Evolutionary conservation across 2,113 vertebrate species (phyloP).

Genomic region (Synchiropus splendidus): DNA sequence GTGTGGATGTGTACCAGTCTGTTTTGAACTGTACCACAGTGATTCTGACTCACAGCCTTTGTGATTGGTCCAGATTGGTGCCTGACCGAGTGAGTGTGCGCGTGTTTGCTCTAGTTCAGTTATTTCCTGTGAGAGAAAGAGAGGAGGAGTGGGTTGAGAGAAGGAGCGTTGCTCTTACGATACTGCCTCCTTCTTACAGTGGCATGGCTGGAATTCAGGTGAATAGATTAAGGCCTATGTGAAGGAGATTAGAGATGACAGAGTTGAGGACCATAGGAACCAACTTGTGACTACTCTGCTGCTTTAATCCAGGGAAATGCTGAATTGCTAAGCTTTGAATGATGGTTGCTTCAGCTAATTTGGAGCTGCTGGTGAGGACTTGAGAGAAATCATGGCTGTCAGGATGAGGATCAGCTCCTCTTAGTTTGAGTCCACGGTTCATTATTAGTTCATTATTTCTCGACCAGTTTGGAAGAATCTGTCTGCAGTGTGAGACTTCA

Average conservation of each 20-base stretch:
- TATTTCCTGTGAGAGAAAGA: slow-evolving; percentile 29
- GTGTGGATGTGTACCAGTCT: slow-evolving; percentile 24
- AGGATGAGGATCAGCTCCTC: no score
- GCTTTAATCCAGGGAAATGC: no score
- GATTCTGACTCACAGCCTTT: slow-evolving; percentile 1
- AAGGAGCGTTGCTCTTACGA: slow-evolving; percentile 19
- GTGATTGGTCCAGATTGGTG: background rate
- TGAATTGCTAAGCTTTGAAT: no score
- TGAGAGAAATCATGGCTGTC: no score
- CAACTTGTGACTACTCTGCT: no score
- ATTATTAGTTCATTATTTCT: no score
- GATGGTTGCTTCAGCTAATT: no score
- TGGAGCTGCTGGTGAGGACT: no score
- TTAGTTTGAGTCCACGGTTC: no score
- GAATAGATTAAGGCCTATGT: slow-evolving; percentile 13
- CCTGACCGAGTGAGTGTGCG: background rate
- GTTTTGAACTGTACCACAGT: slow-evolving; percentile 13
- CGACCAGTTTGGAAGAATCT: no score
- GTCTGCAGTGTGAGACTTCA: no score
- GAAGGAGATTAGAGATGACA: slow-evolving; percentile 1
- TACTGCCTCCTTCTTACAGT: slow-evolving; percentile 33
- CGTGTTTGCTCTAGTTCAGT: slow-evolving; percentile 44
- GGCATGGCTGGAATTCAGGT: slow-evolving; percentile 59
- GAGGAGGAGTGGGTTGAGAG: slow-evolving; percentile 6
- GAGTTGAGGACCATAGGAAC: no score